phyloP scores from a whole-genome alignment of 1,140 invertebrate genomes.

The Globodera rostochiensis region DNA sequence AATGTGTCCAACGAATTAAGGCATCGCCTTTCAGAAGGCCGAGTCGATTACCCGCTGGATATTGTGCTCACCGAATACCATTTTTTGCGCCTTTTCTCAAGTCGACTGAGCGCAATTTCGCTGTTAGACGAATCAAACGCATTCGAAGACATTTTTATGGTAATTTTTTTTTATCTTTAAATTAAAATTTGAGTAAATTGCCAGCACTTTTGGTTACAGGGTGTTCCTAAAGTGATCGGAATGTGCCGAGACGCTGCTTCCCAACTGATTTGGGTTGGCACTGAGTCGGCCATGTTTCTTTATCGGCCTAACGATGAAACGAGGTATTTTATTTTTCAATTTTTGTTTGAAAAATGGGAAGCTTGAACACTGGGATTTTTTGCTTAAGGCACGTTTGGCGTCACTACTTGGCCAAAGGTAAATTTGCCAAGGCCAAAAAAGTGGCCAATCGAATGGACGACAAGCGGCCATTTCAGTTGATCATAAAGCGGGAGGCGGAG shows the following conservation, averaged over 20 bases:
- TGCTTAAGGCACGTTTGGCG: conserved; percentile 49
- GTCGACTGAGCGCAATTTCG: conserved; percentile 43
- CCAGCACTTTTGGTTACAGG: conserved; percentile 17
- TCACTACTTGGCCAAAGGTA: conserved; percentile 39
- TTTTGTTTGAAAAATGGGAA: not conserved
- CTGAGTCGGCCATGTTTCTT: conserved; percentile 37
- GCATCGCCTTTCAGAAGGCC: conserved; percentile 42
- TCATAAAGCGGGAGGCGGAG: conserved; percentile 51
- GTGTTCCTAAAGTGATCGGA: conserved; percentile 38
- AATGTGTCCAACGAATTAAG: conserved; percentile 12
- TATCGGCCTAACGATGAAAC: conserved; percentile 46
- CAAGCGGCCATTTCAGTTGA: conserved; percentile 45
- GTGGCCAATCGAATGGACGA: conserved; percentile 45
- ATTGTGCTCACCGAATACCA: conserved; percentile 49
- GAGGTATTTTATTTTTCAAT: conserved; percentile 11
- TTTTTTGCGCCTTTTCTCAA: conserved; percentile 34
- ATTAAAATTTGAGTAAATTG: conserved; percentile 12
- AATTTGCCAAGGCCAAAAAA: conserved; percentile 46
- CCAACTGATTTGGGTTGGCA: conserved; percentile 48
- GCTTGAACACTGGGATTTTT: conserved; percentile 1
- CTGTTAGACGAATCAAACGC: conserved; percentile 37
- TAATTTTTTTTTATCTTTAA: conserved; percentile 4
- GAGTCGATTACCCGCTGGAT: conserved; percentile 39
- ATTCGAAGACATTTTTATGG: conserved; percentile 46
- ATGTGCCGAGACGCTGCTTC: conserved; percentile 46